Evolutionary conservation across 2,888 invertebrate genomes (phyloP).

Genomic region (Phengaris arion): DNA sequence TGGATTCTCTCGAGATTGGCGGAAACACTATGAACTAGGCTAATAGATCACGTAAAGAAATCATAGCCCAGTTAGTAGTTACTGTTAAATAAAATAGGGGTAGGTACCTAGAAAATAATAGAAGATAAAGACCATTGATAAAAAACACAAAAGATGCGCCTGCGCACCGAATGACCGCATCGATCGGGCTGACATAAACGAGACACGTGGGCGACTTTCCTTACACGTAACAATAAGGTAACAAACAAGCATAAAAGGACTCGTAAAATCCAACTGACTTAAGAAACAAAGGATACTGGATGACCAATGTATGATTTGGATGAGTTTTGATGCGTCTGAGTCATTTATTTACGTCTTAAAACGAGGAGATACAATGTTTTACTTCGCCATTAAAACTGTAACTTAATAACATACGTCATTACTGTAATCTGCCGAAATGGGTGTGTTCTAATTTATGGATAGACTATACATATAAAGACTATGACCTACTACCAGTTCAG

Average conservation of each 20-base stretch:
- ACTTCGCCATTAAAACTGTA: not conserved
- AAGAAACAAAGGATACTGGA: slow-evolving; percentile 10
- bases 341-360: not conserved
- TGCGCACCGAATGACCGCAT: slow-evolving; percentile 8
- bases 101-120: too few species aligned
- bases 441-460: too few species aligned
- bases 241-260: slow-evolving; percentile 18
- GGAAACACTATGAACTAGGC: too few species aligned
- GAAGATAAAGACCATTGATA: too few species aligned
- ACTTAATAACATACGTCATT: not conserved
- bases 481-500: too few species aligned
- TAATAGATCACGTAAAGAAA: too few species aligned
- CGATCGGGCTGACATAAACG: slow-evolving; percentile 34
- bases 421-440: too few species aligned
- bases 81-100: too few species aligned
- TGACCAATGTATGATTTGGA: not conserved
- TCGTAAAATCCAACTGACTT: not conserved
- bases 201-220: slow-evolving; percentile 38
- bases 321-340: not conserved
- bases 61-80: too few species aligned
- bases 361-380: not conserved
- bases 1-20: too few species aligned
- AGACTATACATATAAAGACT: too few species aligned
- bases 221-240: slow-evolving; percentile 13
- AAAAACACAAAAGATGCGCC: not conserved